phyloP scores from a whole-genome alignment of 35 echinoderm and acorn worm species.

The Heliocidaris tuberculata region DNA sequence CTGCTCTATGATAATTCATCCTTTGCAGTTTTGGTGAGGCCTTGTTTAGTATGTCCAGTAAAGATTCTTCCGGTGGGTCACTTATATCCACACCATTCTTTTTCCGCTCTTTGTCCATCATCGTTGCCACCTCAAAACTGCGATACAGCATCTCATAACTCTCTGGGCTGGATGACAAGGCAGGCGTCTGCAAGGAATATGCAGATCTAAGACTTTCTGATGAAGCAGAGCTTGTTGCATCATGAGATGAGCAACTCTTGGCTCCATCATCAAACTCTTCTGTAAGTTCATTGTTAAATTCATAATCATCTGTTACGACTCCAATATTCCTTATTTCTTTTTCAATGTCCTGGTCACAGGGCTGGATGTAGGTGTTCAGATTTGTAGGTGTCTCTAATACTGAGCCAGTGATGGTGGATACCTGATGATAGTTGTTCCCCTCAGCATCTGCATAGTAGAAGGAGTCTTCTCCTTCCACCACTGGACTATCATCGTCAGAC shows the following conservation, averaged over 20 bases:
- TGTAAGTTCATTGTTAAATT: constrained; percentile 30
- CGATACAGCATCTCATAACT: constrained; percentile 94
- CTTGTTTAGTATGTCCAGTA: constrained; percentile 60
- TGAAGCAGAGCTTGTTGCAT: constrained; percentile 50
- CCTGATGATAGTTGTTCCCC: constrained; percentile 24
- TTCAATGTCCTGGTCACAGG: constrained; percentile 31
- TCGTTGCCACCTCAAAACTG: constrained; percentile 87
- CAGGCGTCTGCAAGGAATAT: constrained; percentile 64
- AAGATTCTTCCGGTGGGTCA: constrained; percentile 29
- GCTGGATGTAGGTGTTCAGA: constrained; percentile 35
- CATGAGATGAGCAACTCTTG: constrained; percentile 33
- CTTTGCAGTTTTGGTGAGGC: constrained; percentile 67
- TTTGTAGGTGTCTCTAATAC: constrained; percentile 11
- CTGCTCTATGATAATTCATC: constrained; percentile 53
- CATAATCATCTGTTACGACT: constrained; percentile 48
- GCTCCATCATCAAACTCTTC: not conserved
- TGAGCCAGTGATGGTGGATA: not conserved
- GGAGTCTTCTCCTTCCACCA: constrained; percentile 24
- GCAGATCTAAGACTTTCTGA: constrained; percentile 58
- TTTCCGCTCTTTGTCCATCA: constrained; percentile 71
- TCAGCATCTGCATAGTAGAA: not conserved
- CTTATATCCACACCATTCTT: constrained; percentile 45
- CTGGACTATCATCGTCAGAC: constrained; percentile 45
- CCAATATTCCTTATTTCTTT: constrained; percentile 43
- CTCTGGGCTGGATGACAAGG: constrained; percentile 81